Percentiles rank a stretch among this genome's conserved stretches.
Evolutionary conservation across 2,797 vertebrate species (phyloP).

Genomic region (Parauchenoglanis ngamensis): DNA sequence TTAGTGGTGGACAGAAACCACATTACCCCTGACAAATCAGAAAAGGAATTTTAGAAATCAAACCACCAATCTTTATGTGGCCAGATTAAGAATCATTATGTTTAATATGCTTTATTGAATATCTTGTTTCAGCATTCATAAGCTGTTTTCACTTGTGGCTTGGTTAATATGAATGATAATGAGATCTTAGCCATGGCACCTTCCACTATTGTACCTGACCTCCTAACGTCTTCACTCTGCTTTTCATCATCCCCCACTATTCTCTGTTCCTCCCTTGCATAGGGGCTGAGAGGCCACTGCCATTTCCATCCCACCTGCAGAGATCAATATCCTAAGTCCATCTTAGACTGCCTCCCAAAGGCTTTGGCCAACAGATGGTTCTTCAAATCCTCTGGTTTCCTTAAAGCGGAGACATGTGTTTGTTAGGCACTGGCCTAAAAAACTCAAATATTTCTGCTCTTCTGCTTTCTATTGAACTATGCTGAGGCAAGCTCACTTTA

Average conservation of each 20-base stretch:
- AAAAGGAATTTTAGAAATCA: neutral
- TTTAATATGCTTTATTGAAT: neutral
- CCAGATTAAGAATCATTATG: neutral
- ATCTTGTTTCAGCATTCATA: neutral
- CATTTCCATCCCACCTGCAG: conserved; percentile 73
- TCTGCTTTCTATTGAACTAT: conserved; percentile 20
- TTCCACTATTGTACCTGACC: neutral
- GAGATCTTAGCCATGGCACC: neutral
- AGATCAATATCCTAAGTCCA: conserved; percentile 79
- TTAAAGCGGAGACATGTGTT: conserved; percentile 74
- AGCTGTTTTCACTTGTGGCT: neutral
- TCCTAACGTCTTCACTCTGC: neutral
- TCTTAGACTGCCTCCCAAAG: conserved; percentile 74
- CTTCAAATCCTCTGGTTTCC: conserved; percentile 75
- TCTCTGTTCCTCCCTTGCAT: conserved; percentile 18
- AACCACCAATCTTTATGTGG: neutral
- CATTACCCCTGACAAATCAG: neutral
- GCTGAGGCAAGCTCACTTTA: neutral
- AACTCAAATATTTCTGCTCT: conserved; percentile 55
- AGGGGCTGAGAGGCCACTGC: conserved; percentile 58
- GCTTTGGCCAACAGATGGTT: conserved; percentile 81
- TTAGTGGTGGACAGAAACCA: neutral
- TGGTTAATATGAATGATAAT: neutral
- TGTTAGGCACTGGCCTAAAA: conserved; percentile 66
- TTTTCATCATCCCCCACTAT: conserved; percentile 22